Evolutionary conservation across 1,140 invertebrate species (phyloP).

Genomic region (Euborellia annulipes): DNA sequence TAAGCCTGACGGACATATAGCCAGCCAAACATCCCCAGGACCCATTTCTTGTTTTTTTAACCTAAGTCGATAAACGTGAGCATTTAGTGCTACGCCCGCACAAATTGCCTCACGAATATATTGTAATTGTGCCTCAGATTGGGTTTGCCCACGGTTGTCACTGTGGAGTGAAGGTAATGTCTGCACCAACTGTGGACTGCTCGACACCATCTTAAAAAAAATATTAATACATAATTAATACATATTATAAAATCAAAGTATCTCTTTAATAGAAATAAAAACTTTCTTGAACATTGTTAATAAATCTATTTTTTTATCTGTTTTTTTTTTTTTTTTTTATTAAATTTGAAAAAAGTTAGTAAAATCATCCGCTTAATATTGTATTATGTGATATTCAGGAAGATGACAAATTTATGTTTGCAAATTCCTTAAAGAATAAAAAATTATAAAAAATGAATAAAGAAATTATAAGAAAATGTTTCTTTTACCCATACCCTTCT

Average conservation of each 20-base stretch:
- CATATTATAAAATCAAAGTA: background rate
- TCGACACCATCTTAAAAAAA: slow-evolving; percentile 27
- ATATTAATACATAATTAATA: slow-evolving; percentile 1
- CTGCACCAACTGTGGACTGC: slow-evolving; percentile 35
- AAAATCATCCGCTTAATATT: no score
- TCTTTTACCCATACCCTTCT: no score
- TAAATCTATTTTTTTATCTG: no score
- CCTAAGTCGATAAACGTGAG: slow-evolving; percentile 77
- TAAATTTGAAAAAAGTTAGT: no score
- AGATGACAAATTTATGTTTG: no score
- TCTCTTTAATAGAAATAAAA: background rate
- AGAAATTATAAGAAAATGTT: no score
- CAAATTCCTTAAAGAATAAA: no score
- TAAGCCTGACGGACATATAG: slow-evolving; percentile 61
- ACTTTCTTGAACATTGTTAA: no score
- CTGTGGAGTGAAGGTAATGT: slow-evolving; percentile 43
- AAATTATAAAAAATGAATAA: no score
- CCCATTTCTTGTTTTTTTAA: slow-evolving; percentile 63
- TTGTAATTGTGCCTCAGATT: slow-evolving; percentile 60
- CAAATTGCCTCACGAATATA: slow-evolving; percentile 81
- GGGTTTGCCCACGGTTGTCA: slow-evolving; percentile 57
- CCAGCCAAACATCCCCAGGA: slow-evolving; percentile 55
- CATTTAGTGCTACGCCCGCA: slow-evolving; percentile 61
- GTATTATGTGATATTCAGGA: no score
- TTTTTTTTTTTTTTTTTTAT: no score